Base-by-base conservation (phyloP, 2,797 vertebrate species). In the Neoniphon sammara region DNA sequence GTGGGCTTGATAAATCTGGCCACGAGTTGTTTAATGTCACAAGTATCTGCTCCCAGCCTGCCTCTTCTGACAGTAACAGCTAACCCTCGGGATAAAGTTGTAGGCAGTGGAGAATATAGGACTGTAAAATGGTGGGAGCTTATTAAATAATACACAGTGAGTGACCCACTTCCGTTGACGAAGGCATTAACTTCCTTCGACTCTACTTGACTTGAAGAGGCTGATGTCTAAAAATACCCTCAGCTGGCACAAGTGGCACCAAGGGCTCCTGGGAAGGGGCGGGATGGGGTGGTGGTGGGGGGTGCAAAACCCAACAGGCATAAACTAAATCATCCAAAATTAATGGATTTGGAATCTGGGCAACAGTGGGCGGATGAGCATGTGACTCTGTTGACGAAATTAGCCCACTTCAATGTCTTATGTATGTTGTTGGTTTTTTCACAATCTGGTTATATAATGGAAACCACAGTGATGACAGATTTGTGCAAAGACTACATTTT, bases 151-250 rank as follows among this genome's bases (percentile, higher is more conserved):
- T 71, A 56, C 55, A 25, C 31, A 70, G 23, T 30, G 65, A 83
- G 68, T 66, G 86, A 83, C 85, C 84, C 64, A 85, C 68, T 83
- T 83, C 34, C 67, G 70, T 25, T 42, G 67, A 57, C n/a, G 21
- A 65, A 78, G 81, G 71, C 60, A 21, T 77, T 60, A 64, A 75
- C 67, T 70, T 62, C 68, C 27, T 79, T 82, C 64, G 75, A 66
- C 79, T 84, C 75, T 14, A 2, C 70, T 66, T 79, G 71, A 80
- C 85, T 73, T 53, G 25, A 84, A 52, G 47, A 73, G 65, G 52
- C 15, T 5, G 15, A 39, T n/a, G 1, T 73, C 84, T 88, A 83
- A 81, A 88, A 87, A 85, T 85, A 86, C 44, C 36, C 62, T 14
- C 62, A 5, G 52, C 30, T n/a, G 11, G 15, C 7, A 61, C 58